These are phyloP conservation scores for Pseudolaguvia tuberculata DNA, from an alignment of 2,113 vertebrate genomes.

Conservation along the genomic window DNA sequence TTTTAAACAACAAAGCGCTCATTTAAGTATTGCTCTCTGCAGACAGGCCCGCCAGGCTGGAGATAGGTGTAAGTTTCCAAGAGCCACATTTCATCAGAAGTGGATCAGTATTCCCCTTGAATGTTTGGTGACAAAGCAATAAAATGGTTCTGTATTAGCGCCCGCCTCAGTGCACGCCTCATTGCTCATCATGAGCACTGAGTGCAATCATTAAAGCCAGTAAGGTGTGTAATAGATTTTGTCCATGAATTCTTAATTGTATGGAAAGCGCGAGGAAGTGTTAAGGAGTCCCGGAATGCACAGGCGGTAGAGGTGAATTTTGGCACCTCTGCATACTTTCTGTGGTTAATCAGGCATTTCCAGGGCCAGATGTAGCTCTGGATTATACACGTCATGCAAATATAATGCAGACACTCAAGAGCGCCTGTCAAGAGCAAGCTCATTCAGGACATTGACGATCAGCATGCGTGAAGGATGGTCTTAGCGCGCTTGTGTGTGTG, in stretches of 20 bases:
- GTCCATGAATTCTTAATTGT: slow-evolving; percentile 70
- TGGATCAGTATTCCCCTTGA: slow-evolving; percentile 61
- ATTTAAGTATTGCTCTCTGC: slow-evolving; percentile 22
- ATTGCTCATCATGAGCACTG: slow-evolving; percentile 64
- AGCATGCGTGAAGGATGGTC: slow-evolving; percentile 34
- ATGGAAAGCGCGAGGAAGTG: slow-evolving; percentile 45
- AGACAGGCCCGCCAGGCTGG: background rate
- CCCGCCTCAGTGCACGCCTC: slow-evolving; percentile 67
- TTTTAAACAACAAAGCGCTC: slow-evolving; percentile 12
- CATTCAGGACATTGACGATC: slow-evolving; percentile 31
- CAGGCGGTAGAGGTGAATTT: background rate
- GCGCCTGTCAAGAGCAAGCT: slow-evolving; percentile 23
- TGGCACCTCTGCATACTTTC: background rate
- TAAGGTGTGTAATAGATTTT: slow-evolving; percentile 77
- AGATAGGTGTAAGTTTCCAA: slow-evolving; percentile 37
- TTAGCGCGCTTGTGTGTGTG: slow-evolving; percentile 4
- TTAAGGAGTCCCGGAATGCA: slow-evolving; percentile 15
- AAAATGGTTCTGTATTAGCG: slow-evolving; percentile 64
- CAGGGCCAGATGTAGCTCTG: slow-evolving; percentile 41
- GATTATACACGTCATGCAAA: slow-evolving; percentile 5
- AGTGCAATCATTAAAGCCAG: slow-evolving; percentile 74
- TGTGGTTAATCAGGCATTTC: slow-evolving; percentile 46
- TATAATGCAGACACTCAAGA: background rate
- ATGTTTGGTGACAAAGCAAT: slow-evolving; percentile 55
- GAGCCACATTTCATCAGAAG: slow-evolving; percentile 43